Base-by-base conservation (phyloP, 2,113 vertebrate species). In the Drymodes brunneopygia region DNA sequence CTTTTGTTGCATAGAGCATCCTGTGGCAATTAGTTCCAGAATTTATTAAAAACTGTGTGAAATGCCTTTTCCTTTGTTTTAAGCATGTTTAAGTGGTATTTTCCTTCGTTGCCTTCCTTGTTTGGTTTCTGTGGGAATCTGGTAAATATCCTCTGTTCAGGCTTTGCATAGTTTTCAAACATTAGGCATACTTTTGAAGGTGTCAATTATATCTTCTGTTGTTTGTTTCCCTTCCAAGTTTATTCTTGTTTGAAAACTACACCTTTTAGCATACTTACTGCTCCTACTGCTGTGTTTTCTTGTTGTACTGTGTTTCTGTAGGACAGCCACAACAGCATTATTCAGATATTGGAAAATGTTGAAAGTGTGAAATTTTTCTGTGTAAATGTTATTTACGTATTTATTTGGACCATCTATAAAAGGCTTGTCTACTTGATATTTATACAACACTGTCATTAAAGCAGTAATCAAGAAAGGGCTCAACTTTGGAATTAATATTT, bases 381-480 rank as follows among this genome's bases (percentile, higher is more conserved):
- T 78, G 31, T 45, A 79, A 90, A 65, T 1, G 0, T 88, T 74
- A 27, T 74, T 77, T 78, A 28, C 15, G 5, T 65, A n/a, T 21
- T 70, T 74, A 18, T 36, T 94, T 75, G 50, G 53, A 87, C 42
- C 12, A 60, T 18, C 62, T 88, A 80, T 31, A 20, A 64, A 81
- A 89, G 54, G 29, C 51, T 64, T 87, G 11, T 56, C 40, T 92
- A 10, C 56, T 65, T 77, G 66, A 56, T 86, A 64, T 84, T 93
- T 81, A 92, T 93, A 38, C 70, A 87, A 56, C 20, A 42, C 45
- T 81, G 18, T 91, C 89, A 94, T 86, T 96, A 91, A 96, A 94
- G 71, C 88, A 90, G 71, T 95, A 90, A 96, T 95, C 94, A 96
- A 96, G 96, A 92, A 91, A 87, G 50, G 72, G 82, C 82, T 96